phyloP scores from a whole-genome alignment of 2,797 vertebrate species.

The Lepus oiostolus region DNA sequence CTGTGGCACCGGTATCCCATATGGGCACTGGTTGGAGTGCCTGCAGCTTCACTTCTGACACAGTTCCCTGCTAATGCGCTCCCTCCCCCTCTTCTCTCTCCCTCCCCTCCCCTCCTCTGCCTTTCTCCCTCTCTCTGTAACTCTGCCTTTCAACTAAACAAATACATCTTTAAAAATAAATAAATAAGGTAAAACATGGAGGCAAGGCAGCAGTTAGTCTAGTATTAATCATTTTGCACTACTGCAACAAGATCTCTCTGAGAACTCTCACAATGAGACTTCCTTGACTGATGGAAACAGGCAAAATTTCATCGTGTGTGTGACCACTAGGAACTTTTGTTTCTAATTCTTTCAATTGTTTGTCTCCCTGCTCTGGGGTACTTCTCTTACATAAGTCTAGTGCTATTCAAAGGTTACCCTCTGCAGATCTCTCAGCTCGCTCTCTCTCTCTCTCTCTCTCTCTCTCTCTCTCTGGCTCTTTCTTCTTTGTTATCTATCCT shows the following conservation, averaged over 20 bases:
- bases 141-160: no score
- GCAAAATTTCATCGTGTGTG: not conserved
- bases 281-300: not conserved
- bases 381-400: not conserved
- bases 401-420: not conserved
- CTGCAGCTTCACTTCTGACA: no score
- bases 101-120: no score
- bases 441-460: not conserved
- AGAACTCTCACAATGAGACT: not conserved
- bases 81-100: no score
- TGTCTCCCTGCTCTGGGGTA: not conserved
- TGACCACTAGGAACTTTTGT: not conserved
- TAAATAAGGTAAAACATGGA: no score
- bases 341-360: not conserved
- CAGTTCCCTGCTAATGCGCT: no score
- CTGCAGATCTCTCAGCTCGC: not conserved
- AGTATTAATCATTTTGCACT: no score
- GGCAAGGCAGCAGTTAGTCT: no score
- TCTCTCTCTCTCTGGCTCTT: not conserved
- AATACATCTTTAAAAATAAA: no score
- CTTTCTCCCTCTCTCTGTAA: no score
- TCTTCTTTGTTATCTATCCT: not conserved
- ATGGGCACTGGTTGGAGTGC: no score
- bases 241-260: not conserved
- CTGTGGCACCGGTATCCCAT: no score